These are phyloP conservation scores for Sebastes goodei DNA, from an alignment of 2,797 vertebrate genomes.

Conservation along the genomic window DNA sequence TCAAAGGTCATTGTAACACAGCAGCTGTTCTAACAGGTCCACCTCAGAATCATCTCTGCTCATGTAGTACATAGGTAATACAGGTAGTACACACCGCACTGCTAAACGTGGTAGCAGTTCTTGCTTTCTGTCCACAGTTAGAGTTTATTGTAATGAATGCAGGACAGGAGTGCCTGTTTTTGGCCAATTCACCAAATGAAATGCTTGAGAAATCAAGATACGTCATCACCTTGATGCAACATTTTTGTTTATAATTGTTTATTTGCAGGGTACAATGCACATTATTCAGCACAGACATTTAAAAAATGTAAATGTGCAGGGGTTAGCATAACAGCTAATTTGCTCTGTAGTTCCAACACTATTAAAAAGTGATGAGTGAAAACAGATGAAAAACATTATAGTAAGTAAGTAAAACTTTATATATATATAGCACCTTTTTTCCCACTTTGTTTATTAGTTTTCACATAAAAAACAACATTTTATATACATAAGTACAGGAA, in stretches of 20 bases:
- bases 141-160: background rate
- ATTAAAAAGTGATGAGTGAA: background rate
- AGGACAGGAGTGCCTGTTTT: background rate
- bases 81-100: background rate
- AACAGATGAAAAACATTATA: background rate
- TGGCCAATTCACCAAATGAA: no score
- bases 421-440: no score
- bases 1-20: slow-evolving; percentile 15
- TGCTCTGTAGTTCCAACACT: background rate
- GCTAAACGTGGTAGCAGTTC: background rate
- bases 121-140: background rate
- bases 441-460: no score
- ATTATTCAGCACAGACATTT: background rate
- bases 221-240: no score
- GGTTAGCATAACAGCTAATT: background rate
- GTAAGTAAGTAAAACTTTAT: no score
- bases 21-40: slow-evolving; percentile 23
- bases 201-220: no score
- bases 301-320: background rate
- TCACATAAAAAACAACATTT: no score
- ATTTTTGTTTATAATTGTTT: background rate
- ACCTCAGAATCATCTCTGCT: background rate
- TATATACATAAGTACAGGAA: no score
- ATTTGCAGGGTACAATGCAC: background rate
- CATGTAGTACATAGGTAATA: background rate